Conservation (phyloP, 2,888 invertebrate species). For the Mamestra brassicae region DNA sequence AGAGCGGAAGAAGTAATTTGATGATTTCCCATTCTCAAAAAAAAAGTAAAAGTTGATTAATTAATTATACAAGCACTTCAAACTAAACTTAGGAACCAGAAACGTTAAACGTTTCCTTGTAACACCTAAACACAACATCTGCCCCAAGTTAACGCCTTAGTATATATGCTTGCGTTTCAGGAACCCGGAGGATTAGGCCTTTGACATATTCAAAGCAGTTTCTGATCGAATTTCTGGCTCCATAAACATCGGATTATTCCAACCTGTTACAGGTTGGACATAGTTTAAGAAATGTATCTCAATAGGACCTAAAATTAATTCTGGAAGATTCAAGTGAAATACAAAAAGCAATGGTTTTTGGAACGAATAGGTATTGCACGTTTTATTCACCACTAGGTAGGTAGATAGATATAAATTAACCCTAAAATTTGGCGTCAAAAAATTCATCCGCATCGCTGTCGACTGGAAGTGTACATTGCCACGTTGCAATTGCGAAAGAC, state of each 20-base stretch:
- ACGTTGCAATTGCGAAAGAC: too few species aligned
- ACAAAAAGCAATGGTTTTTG: too few species aligned
- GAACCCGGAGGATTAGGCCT: slow-evolving; percentile 1
- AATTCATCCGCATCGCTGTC: too few species aligned
- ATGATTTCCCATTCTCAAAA: too few species aligned
- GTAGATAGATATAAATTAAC: too few species aligned
- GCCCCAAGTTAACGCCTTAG: background rate
- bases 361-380: too few species aligned
- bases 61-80: background rate
- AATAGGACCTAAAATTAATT: background rate
- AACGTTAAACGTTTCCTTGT: background rate
- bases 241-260: background rate
- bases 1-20: too few species aligned
- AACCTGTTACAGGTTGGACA: background rate
- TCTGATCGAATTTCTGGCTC: slow-evolving; percentile 10
- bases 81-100: background rate
- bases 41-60: too few species aligned
- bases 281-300: background rate
- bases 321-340: background rate
- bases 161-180: background rate
- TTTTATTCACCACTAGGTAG: background rate
- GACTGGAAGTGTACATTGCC: too few species aligned
- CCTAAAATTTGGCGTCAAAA: too few species aligned
- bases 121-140: background rate
- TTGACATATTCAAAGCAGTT: slow-evolving; percentile 7